Evolutionary conservation across 2,113 vertebrate genomes (phyloP).

Genomic region (Camelus bactrianus): DNA sequence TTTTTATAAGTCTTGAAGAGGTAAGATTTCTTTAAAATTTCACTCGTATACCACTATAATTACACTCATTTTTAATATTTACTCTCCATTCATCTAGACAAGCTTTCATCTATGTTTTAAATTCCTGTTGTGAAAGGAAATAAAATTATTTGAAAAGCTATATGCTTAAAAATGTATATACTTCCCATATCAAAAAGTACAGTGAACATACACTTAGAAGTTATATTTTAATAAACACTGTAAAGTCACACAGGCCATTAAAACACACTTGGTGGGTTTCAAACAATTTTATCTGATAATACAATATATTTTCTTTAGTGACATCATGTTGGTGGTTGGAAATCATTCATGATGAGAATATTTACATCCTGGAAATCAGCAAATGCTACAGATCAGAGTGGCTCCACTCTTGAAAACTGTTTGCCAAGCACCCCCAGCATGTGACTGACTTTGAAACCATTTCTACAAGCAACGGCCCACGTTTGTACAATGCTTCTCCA

Average conservation of each 20-base stretch:
- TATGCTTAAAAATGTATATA: not conserved
- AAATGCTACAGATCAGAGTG: not conserved
- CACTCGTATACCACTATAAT: not conserved
- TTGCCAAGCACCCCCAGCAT: not conserved
- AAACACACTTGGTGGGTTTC: slow-evolving; percentile 36
- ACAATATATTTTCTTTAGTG: not conserved
- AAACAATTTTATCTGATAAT: not conserved
- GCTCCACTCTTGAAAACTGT: not conserved
- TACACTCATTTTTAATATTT: slow-evolving; percentile 33
- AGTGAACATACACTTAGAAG: not conserved
- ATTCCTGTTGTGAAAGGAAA: slow-evolving; percentile 60
- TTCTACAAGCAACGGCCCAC: not conserved
- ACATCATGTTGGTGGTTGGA: not conserved
- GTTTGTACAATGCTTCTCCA: not conserved
- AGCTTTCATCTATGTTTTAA: not conserved
- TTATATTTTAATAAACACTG: slow-evolving; percentile 28
- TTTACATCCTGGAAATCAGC: not conserved
- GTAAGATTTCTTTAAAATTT: slow-evolving; percentile 41
- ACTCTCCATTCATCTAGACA: not conserved
- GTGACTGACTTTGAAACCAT: not conserved
- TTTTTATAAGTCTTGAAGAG: not conserved
- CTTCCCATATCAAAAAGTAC: not conserved
- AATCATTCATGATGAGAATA: not conserved
- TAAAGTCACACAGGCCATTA: not conserved
- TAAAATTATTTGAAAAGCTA: slow-evolving; percentile 33